Percentiles rank a stretch among this genome's conserved stretches.
Conservation (phyloP, 1,140 invertebrate genomes). For the Nixonia krombeini region DNA sequence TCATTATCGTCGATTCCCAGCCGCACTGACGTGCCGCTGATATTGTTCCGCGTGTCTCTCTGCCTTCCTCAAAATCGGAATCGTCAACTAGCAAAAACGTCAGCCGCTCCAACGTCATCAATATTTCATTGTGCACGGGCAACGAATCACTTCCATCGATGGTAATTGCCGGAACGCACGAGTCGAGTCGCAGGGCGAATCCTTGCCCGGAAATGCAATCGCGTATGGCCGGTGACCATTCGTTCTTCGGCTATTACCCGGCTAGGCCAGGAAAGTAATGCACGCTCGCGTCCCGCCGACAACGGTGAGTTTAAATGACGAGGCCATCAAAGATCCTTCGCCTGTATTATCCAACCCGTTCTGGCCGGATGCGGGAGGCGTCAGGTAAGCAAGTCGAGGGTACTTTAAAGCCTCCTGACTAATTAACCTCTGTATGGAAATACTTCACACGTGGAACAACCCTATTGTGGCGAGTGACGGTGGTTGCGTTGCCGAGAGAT, state of each 20-base stretch:
- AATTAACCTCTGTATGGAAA: conserved; percentile 62
- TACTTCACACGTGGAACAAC: conserved; percentile 15
- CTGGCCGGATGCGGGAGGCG: conserved; percentile 33
- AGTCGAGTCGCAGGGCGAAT: conserved; percentile 48
- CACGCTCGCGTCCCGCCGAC: conserved; percentile 52
- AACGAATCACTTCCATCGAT: no score
- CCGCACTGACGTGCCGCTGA: neutral
- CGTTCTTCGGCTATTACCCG: no score
- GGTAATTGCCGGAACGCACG: no score
- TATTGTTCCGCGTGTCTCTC: neutral
- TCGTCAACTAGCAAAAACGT: neutral
- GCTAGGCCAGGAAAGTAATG: conserved; percentile 61
- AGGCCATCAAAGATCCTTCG: conserved; percentile 46
- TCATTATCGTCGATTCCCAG: conserved; percentile 33
- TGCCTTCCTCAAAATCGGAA: neutral
- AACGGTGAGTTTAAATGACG: conserved; percentile 40
- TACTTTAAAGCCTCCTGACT: conserved; percentile 46
- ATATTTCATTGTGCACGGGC: neutral
- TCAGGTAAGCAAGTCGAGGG: conserved; percentile 5
- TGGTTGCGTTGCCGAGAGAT: neutral
- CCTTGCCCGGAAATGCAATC: no score
- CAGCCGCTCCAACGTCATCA: no score
- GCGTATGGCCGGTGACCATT: no score
- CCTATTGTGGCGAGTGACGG: conserved; percentile 11
- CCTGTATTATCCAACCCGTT: conserved; percentile 41